These are phyloP conservation scores for Prosapia bicincta DNA, from an alignment of 2,888 invertebrate species.

Conservation along the genomic window DNA sequence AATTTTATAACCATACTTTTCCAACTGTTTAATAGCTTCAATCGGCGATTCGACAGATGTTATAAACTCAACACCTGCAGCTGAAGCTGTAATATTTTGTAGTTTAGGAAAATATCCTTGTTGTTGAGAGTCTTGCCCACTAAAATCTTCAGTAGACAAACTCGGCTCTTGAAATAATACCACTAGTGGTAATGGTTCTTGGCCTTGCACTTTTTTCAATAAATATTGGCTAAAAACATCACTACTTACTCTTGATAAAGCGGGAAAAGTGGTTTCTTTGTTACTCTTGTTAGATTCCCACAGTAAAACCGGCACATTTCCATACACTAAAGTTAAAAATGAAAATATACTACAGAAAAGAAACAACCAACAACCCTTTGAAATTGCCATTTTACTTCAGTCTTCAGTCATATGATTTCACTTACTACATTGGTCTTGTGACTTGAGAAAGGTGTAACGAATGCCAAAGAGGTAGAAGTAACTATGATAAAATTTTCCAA, in stretches of 20 bases:
- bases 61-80: constrained; percentile 29
- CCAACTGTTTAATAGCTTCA: constrained; percentile 3
- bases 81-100: constrained; percentile 34
- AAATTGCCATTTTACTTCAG: not conserved
- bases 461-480: not conserved
- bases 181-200: constrained; percentile 46
- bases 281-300: constrained; percentile 37
- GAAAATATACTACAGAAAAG: not conserved
- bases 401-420: not conserved
- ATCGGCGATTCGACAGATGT: constrained; percentile 29
- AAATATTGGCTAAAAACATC: constrained; percentile 41
- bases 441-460: not conserved
- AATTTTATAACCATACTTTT: constrained; percentile 4
- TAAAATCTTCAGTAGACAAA: constrained; percentile 59
- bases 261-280: constrained; percentile 33
- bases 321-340: not conserved
- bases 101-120: constrained; percentile 36
- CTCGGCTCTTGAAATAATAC: constrained; percentile 54
- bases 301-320: constrained; percentile 26
- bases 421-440: not conserved
- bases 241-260: constrained; percentile 33
- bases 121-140: constrained; percentile 49
- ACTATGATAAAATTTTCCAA: no score
- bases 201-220: constrained; percentile 44
- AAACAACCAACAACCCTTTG: not conserved